Evolutionary conservation across 2,888 invertebrate genomes (phyloP).

Genomic region (Lasius fuliginosus): DNA sequence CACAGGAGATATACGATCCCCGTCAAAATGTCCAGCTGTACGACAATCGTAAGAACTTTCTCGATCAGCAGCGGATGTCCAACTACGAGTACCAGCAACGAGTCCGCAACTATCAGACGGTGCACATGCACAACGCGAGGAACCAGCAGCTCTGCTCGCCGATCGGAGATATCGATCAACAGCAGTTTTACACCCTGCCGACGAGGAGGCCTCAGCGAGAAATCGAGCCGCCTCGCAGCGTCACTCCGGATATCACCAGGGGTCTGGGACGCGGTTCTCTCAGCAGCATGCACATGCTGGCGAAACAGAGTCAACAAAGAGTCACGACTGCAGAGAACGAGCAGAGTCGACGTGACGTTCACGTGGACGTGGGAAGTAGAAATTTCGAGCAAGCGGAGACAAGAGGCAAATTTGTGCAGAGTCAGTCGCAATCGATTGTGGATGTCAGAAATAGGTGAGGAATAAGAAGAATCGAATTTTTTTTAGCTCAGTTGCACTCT

Average conservation of each 20-base stretch:
- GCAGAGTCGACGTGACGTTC: conserved; percentile 60
- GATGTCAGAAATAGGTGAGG: conserved; percentile 82
- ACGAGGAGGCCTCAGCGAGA: conserved; percentile 86
- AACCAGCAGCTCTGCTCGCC: conserved; percentile 73
- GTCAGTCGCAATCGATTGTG: conserved; percentile 75
- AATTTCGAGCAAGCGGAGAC: conserved; percentile 71
- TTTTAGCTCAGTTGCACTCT: background rate
- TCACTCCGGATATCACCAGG: conserved; percentile 87
- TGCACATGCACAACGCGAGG: conserved; percentile 73
- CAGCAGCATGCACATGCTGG: conserved; percentile 81
- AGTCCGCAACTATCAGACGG: conserved; percentile 58
- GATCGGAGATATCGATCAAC: conserved; percentile 65
- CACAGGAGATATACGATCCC: conserved; percentile 60
- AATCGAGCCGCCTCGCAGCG: conserved; percentile 85
- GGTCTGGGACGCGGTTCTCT: conserved; percentile 83
- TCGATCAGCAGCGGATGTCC: conserved; percentile 36
- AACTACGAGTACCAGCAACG: conserved; percentile 61
- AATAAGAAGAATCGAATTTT: background rate
- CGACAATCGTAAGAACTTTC: conserved; percentile 52
- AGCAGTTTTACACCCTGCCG: conserved; percentile 86
- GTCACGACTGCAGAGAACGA: conserved; percentile 69
- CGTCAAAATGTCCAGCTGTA: conserved; percentile 61
- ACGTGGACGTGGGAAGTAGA: conserved; percentile 70
- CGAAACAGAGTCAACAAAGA: conserved; percentile 79
- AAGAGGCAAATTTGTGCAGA: conserved; percentile 69